phyloP scores from a whole-genome alignment of 2,797 vertebrate genomes.

The Trichosurus vulpecula region DNA sequence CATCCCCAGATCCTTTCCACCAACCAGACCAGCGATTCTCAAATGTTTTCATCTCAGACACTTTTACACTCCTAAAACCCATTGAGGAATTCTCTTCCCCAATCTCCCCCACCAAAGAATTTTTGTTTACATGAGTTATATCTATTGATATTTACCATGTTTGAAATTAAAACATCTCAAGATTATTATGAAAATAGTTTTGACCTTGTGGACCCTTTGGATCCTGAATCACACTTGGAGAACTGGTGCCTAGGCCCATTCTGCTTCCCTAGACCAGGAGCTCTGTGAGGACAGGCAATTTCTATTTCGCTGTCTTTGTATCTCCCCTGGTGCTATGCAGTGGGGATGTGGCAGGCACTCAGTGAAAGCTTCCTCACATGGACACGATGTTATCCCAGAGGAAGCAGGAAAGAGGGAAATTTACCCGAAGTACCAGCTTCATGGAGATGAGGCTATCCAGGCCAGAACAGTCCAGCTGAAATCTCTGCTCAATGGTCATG shows the following conservation, averaged over 20 bases:
- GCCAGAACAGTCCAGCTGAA: slow-evolving; percentile 92
- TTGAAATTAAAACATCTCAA: not conserved
- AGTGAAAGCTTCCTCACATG: not conserved
- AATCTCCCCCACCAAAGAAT: not conserved
- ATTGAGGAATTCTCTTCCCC: not conserved
- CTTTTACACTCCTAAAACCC: not conserved
- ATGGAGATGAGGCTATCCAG: slow-evolving; percentile 93
- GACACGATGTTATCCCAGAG: rapidly evolving
- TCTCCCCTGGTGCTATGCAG: not conserved
- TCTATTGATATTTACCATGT: not conserved
- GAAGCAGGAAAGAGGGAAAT: slow-evolving; percentile 25
- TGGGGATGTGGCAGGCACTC: not conserved
- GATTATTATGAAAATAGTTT: not conserved
- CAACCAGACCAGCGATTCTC: not conserved
- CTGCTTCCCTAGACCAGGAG: not conserved
- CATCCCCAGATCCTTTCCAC: not conserved
- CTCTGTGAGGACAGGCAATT: not conserved
- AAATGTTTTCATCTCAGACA: not conserved
- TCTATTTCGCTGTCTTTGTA: not conserved
- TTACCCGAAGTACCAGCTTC: slow-evolving; percentile 92
- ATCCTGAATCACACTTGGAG: not conserved
- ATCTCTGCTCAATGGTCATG: slow-evolving; percentile 91
- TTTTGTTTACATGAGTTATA: not conserved
- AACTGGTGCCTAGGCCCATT: not conserved
- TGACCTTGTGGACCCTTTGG: not conserved